Evolutionary conservation across 2,797 vertebrate genomes (phyloP).

Genomic region (Poeciliopsis presidionis): DNA sequence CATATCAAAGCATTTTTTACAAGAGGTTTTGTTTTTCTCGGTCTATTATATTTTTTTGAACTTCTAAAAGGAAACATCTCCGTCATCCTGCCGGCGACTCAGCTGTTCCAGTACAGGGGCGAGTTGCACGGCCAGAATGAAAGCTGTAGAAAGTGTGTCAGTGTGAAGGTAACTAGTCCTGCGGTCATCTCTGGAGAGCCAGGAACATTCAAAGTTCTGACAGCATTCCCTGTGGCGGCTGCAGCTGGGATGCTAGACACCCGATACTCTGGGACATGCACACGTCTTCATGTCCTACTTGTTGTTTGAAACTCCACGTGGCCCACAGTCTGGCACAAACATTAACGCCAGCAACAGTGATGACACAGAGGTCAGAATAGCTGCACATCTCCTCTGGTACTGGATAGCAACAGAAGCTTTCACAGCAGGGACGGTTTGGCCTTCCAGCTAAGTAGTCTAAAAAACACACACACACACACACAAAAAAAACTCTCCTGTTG

Average conservation of each 20-base stretch:
- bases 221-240: conserved; percentile 34
- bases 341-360: conserved; percentile 25
- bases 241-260: conserved; percentile 14
- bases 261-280: conserved; percentile 12
- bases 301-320: conserved; percentile 28
- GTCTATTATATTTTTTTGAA: not conserved
- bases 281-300: conserved; percentile 5
- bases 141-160: conserved; percentile 20
- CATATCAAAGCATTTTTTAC: not conserved
- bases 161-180: conserved; percentile 20
- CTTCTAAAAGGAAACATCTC: conserved; percentile 34
- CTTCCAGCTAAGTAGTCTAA: conserved; percentile 15
- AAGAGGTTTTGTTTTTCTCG: not conserved
- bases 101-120: conserved; percentile 46
- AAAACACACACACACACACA: conserved; percentile 17
- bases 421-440: conserved; percentile 2
- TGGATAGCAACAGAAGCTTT: conserved; percentile 27
- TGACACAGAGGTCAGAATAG: conserved; percentile 29
- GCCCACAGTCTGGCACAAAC: not conserved
- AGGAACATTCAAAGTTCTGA: conserved; percentile 18
- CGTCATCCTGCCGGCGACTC: conserved; percentile 28
- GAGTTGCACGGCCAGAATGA: conserved; percentile 18
- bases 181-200: conserved; percentile 2
- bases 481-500: conserved; percentile 24
- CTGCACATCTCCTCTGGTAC: not conserved